Conservation (phyloP, 2,113 vertebrate species). For the Zosterops borbonicus region DNA sequence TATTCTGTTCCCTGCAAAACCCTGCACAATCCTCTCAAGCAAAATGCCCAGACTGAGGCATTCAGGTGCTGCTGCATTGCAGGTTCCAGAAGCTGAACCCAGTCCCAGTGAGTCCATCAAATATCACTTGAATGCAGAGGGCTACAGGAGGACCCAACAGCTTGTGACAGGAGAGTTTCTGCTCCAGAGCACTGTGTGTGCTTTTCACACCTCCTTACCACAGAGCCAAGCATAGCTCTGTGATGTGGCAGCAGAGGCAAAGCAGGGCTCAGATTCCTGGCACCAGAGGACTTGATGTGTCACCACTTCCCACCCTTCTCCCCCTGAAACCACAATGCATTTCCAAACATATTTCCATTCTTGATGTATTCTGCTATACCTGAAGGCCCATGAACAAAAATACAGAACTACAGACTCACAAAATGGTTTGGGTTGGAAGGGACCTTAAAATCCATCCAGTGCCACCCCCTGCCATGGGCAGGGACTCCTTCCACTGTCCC, state of each 20-base stretch:
- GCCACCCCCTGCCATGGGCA: background rate
- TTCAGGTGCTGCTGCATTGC: background rate
- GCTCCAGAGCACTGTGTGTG: background rate
- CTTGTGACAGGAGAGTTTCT: background rate
- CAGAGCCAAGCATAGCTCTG: rapidly evolving
- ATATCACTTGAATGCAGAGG: background rate
- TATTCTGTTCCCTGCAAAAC: background rate
- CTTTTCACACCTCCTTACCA: background rate
- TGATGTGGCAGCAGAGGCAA: background rate
- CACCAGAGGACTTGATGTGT: too few relatives aligned
- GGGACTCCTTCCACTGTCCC: rapidly evolving
- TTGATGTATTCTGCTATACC: background rate
- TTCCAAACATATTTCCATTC: background rate
- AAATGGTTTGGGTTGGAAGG: background rate
- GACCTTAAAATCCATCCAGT: background rate
- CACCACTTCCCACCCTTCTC: background rate
- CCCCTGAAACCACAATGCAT: background rate
- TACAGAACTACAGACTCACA: background rate
- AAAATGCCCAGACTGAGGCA: background rate
- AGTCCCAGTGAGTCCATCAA: background rate
- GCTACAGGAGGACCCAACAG: rapidly evolving
- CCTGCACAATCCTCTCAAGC: background rate
- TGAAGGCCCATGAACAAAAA: background rate
- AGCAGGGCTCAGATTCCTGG: background rate
- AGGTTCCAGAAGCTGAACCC: background rate